phyloP scores from a whole-genome alignment of 1,140 invertebrate species.

The Listronotus bonariensis region DNA sequence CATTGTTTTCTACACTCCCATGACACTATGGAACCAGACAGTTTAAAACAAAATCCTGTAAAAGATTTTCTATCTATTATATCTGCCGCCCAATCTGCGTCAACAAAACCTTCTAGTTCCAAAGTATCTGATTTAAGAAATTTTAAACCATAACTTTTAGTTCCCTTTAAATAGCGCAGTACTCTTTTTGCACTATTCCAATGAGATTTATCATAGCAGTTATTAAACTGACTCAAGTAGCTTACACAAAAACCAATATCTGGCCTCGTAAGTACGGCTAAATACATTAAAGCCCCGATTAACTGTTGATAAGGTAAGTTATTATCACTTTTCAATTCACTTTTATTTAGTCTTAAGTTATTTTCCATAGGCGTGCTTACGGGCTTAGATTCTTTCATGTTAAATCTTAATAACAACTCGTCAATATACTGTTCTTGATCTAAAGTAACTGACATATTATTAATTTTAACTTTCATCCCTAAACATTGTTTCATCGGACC shows the following conservation, averaged over 20 bases:
- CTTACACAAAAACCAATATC: constrained; percentile 57
- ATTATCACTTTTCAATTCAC: background rate
- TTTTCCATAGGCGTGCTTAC: constrained; percentile 23
- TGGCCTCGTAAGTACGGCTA: constrained; percentile 55
- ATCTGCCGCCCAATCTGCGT: constrained; percentile 52
- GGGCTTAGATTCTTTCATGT: constrained; percentile 11
- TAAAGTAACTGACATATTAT: constrained; percentile 7
- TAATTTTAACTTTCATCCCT: constrained; percentile 39
- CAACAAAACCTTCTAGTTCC: constrained; percentile 55
- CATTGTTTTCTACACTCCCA: constrained; percentile 44
- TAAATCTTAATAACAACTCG: too few species aligned
- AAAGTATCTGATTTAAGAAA: background rate
- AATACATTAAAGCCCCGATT: constrained; percentile 57
- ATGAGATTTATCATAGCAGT: constrained; percentile 46
- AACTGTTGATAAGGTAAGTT: constrained; percentile 50
- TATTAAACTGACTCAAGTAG: constrained; percentile 53
- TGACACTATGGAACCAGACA: constrained; percentile 36
- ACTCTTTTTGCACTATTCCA: constrained; percentile 53
- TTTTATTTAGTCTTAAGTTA: constrained; percentile 11
- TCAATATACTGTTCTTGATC: too few species aligned
- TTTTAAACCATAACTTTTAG: background rate
- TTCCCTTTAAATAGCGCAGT: constrained; percentile 27
- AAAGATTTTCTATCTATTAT: constrained; percentile 36
- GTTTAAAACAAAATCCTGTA: constrained; percentile 45
- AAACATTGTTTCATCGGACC: constrained; percentile 44